phyloP scores from a whole-genome alignment of 2,113 vertebrate species.

The Prinia subflava region DNA sequence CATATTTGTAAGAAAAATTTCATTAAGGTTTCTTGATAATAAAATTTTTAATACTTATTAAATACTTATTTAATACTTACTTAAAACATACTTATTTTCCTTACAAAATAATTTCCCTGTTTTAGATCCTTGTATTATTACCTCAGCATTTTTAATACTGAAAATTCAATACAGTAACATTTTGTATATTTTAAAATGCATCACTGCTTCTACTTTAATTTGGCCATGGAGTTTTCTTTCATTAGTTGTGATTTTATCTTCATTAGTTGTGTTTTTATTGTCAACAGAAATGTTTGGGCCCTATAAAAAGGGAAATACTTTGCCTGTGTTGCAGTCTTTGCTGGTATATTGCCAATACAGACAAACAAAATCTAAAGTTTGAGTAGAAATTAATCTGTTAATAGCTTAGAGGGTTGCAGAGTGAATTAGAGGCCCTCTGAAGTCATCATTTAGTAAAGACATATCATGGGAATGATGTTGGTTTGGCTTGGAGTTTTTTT shows the following conservation, averaged over 20 bases:
- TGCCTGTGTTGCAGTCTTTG: neutral
- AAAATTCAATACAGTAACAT: neutral
- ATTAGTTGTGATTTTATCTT: neutral
- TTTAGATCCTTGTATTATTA: neutral
- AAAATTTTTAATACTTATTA: neutral
- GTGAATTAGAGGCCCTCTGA: neutral
- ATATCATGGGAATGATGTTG: neutral
- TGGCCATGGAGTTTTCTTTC: neutral
- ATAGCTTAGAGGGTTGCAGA: neutral
- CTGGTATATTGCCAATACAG: neutral
- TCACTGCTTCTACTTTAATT: neutral
- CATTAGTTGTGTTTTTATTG: neutral
- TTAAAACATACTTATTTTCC: neutral
- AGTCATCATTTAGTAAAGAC: neutral
- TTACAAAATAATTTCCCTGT: neutral
- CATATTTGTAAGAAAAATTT: neutral
- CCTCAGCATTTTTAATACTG: neutral
- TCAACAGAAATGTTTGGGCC: neutral
- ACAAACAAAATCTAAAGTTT: neutral
- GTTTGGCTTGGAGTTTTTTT: neutral
- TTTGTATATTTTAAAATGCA: neutral
- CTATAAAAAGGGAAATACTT: neutral
- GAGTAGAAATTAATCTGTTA: neutral
- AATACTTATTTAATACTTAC: no score
- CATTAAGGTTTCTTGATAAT: neutral